These are phyloP conservation scores for Schizotus pectinicornis DNA, from an alignment of 2,888 invertebrate genomes.

Conservation along the genomic window DNA sequence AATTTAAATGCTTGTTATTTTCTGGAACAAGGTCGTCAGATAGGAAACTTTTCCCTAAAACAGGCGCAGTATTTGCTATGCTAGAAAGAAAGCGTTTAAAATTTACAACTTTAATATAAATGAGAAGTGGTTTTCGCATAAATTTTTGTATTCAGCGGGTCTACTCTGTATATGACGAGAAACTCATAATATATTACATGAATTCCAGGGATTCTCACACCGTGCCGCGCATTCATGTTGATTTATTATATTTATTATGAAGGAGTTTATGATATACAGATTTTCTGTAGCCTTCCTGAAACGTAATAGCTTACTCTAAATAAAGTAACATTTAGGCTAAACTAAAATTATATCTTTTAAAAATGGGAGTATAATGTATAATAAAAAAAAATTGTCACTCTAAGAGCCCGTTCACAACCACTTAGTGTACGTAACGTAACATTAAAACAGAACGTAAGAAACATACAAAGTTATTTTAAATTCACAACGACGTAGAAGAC, in stretches of 20 bases:
- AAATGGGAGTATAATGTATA: too few species aligned
- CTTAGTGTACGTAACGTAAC: too few species aligned
- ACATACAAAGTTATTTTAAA: too few species aligned
- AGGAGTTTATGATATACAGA: conserved; percentile 31
- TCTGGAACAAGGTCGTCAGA: too few species aligned
- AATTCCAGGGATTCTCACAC: conserved; percentile 36
- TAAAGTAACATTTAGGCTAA: background rate
- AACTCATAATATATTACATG: conserved; percentile 35
- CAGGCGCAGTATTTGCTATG: background rate
- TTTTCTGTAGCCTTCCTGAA: conserved; percentile 9
- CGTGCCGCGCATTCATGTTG: conserved; percentile 32
- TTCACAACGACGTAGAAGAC: too few species aligned
- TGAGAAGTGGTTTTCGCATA: conserved; percentile 27
- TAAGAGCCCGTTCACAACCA: too few species aligned
- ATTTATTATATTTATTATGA: conserved; percentile 39
- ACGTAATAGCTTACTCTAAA: background rate
- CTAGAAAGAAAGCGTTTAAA: background rate
- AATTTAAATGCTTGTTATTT: too few species aligned
- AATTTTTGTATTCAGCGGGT: conserved; percentile 30
- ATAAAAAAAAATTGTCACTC: too few species aligned
- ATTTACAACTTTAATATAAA: conserved; percentile 33
- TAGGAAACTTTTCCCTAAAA: background rate
- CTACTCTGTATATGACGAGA: conserved; percentile 34
- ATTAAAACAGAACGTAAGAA: too few species aligned
- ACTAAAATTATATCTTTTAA: background rate